Evolutionary conservation across 2,888 invertebrate genomes (phyloP), one percentile per base, ranked within the genome.

Genomic region (Eupithecia subfuscata): DNA sequence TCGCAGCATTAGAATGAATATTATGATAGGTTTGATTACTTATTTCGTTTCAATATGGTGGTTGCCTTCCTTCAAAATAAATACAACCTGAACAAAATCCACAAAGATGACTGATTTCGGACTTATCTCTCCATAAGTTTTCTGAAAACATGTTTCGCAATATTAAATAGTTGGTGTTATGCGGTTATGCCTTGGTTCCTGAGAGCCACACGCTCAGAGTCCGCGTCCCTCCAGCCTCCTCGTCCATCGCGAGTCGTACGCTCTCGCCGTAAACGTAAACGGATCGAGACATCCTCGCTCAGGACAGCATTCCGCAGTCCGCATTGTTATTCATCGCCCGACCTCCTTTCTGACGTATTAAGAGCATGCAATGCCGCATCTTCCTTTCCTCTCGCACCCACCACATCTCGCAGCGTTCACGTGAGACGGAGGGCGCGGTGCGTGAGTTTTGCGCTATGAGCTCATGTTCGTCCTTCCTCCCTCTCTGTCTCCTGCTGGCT

Each of bases 321-420:
- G 94, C 94, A 94, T 94, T 93, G 93, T 93, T 93, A 92, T 93
- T 94, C 93, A 92, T 92, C 90, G 86, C 86, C 86, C 92, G 93
- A 93, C 93, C 93, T 93, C 92, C 89, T 92, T 92, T 90, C 89
- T 91, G 91, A 92, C 92, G 92, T 90, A 91, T 91, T 88, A 89
- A 89, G 90, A 90, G 87, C 90, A 90, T 90, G 89, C 90, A 89
- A 88, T 93, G 91, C 93, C 93, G 94, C 94, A 94, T 94, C 92
- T 87, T 78, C 84, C 83, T 71, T 90, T 90, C 82, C 84, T 43
- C 71, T 90, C 84, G 9, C 72, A 79, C 89, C n/a, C 73, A 56
- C 64, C 9, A 18, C 11, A 18, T 74, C 34, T 67, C 69, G 18
- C 74, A 71, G 70, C 11, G 81, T 78, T 71, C 70, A 82, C 85